A percentile compares a stretch with the other conserved stretches of the same genome.
phyloP scores from a whole-genome alignment of 2,113 vertebrate species.

The Pomatorhinus ruficollis region DNA sequence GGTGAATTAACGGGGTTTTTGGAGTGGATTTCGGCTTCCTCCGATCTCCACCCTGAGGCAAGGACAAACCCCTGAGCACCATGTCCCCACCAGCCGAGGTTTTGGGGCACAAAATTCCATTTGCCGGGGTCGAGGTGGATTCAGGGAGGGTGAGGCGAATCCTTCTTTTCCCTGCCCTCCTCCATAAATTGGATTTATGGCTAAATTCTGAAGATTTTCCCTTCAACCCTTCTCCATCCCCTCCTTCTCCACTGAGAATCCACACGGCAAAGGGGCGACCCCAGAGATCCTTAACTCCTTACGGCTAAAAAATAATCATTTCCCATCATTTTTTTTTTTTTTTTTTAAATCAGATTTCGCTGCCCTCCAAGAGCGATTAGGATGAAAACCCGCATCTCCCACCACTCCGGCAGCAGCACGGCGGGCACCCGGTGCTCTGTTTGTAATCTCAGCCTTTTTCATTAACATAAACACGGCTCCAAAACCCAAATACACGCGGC shows the following conservation, averaged over 20 bases:
- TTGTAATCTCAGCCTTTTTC: slow-evolving; percentile 90
- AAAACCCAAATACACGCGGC: slow-evolving; percentile 92
- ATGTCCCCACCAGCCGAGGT: rapidly evolving
- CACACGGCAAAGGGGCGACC: rapidly evolving
- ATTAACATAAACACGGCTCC: slow-evolving; percentile 92
- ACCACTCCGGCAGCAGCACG: slow-evolving; percentile 65
- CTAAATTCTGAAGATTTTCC: background rate
- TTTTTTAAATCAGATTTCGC: too few species aligned
- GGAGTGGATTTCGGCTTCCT: background rate
- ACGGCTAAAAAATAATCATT: slow-evolving; percentile 28
- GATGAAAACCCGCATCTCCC: slow-evolving; percentile 47
- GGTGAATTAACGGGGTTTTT: background rate
- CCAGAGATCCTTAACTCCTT: background rate
- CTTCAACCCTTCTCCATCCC: background rate
- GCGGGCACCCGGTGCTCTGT: slow-evolving; percentile 83
- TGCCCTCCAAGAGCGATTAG: slow-evolving; percentile 68
- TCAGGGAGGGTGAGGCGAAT: rapidly evolving
- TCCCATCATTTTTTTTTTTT: too few species aligned
- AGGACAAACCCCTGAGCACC: background rate
- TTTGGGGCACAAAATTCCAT: rapidly evolving
- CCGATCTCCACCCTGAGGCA: too few species aligned
- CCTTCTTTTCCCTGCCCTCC: background rate
- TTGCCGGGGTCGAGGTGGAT: rapidly evolving
- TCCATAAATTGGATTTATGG: background rate
- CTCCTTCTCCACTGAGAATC: background rate